Percentiles rank a stretch among this genome's conserved stretches.
These are phyloP conservation scores for Cephalopholis sonnerati DNA, from an alignment of 2,113 vertebrate species.

Conservation along the genomic window DNA sequence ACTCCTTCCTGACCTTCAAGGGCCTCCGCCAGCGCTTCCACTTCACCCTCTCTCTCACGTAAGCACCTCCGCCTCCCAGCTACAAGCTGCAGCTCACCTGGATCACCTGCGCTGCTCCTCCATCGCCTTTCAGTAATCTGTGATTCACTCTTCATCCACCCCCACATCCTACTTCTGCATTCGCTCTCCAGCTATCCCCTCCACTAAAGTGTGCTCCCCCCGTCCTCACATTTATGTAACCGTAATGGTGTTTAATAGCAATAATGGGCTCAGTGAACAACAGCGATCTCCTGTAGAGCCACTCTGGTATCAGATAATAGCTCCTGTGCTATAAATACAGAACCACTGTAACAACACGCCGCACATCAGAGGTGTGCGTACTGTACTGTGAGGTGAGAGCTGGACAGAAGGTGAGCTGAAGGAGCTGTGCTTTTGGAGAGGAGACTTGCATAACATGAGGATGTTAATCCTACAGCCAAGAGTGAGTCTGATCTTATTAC, in stretches of 20 bases:
- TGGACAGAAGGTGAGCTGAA: slow-evolving; percentile 21
- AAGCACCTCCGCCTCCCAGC: slow-evolving; percentile 71
- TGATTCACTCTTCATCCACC: slow-evolving; percentile 59
- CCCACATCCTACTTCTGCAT: slow-evolving; percentile 29
- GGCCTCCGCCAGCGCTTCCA: slow-evolving; percentile 96
- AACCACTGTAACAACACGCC: neutral
- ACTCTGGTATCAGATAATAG: slow-evolving; percentile 37
- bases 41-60: slow-evolving; percentile 95
- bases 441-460: slow-evolving; percentile 38
- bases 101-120: slow-evolving; percentile 19
- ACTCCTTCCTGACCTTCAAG: slow-evolving; percentile 94
- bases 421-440: slow-evolving; percentile 38
- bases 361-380: neutral
- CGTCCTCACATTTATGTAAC: slow-evolving; percentile 64
- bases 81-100: slow-evolving; percentile 24
- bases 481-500: slow-evolving; percentile 60
- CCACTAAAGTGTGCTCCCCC: slow-evolving; percentile 17
- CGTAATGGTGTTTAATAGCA: slow-evolving; percentile 61
- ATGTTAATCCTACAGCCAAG: slow-evolving; percentile 50
- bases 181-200: slow-evolving; percentile 34
- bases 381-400: neutral
- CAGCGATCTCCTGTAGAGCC: slow-evolving; percentile 34
- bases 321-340: slow-evolving; percentile 36
- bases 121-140: slow-evolving; percentile 12
- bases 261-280: slow-evolving; percentile 63